Base-by-base conservation (phyloP, 2,113 vertebrate genomes). In the Phoenicopterus ruber region DNA sequence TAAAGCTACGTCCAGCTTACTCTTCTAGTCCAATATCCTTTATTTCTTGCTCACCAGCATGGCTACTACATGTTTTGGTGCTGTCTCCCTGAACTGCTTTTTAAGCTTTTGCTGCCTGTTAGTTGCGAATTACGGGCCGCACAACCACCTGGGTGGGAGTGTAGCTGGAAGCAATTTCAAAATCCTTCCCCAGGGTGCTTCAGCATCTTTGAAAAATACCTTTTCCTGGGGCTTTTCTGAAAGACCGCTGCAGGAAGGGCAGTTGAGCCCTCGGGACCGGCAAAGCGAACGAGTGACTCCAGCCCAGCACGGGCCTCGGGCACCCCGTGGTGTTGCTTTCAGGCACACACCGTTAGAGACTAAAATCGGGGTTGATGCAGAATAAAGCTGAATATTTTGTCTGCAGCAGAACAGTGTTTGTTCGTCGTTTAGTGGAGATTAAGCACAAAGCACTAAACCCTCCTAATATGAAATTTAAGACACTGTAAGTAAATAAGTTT, bases 51-150 rank as follows among this genome's bases (percentile, higher is more conserved):
- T 57, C 5, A 0, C 49, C 42, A 25, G 38, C 26, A 2, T 0
- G 42, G 50, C 47, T 25, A 10, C 40, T 61, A 1, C 28, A 0
- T 6, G n/a, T 34, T 47, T 14, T 31, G 22, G 24, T 52, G 69
- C 50, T 49, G 20, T 16, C 38, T 49, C 49, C 44, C 65, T n/a
- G 25, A 40, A 6, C 29, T 36, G 42, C 36, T 50, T 16, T 32
- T 13, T 15, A 36, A 67, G 66, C 36, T 38, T 66, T 46, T n/a
- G 61, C 49, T 65, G 58, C 52, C 49, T 54, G 32, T 46, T 20
- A 3, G 3, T 14, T 31, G 77, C 50, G 55, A 38, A 5, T 24
- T 31, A 1, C 0, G 2, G 34, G 4, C n/a, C 11, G 7, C 31
- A 12, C 24, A 17, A 11, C 20, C 11, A 28, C 63, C 78, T n/a